Conservation (phyloP, 2,888 invertebrate genomes). For the Mechanitis mazaeus region DNA sequence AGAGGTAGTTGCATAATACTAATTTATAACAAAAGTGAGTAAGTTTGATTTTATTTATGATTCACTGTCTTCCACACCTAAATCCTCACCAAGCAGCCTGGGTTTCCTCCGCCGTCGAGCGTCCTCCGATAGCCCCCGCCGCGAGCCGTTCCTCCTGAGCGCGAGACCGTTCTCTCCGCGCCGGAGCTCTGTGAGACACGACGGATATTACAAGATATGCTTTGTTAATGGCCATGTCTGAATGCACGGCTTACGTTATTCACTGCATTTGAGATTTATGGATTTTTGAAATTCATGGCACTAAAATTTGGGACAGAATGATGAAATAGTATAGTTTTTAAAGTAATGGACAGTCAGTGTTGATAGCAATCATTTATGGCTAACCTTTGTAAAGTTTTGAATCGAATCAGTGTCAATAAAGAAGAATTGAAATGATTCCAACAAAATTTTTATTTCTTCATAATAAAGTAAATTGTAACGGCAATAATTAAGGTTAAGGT, state of each 20-base stretch:
- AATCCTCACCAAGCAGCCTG: conserved; percentile 48
- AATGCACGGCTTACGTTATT: conserved; percentile 44
- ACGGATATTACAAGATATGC: conserved; percentile 77
- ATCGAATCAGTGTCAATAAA: neutral
- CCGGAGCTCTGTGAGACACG: conserved; percentile 75
- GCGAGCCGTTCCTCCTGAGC: conserved; percentile 62
- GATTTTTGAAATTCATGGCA: too few species aligned
- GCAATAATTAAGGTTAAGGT: conserved; percentile 1
- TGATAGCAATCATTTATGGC: neutral
- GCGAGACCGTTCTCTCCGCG: conserved; percentile 75
- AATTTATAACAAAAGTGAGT: too few species aligned
- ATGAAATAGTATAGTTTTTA: neutral
- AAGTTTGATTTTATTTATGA: neutral
- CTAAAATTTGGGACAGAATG: neutral
- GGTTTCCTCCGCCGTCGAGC: conserved; percentile 72
- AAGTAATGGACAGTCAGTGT: neutral
- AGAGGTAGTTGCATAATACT: too few species aligned
- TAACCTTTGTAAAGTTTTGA: neutral
- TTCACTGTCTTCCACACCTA: neutral
- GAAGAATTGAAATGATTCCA: neutral
- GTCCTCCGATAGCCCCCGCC: conserved; percentile 75
- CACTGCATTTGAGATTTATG: conserved; percentile 10
- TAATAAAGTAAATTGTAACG: neutral
- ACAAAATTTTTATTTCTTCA: neutral
- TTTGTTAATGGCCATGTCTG: conserved; percentile 77